Evolutionary conservation across 2,113 vertebrate species (phyloP), one percentile per base, ranked within the genome.

Genomic region (Stercorarius parasiticus): DNA sequence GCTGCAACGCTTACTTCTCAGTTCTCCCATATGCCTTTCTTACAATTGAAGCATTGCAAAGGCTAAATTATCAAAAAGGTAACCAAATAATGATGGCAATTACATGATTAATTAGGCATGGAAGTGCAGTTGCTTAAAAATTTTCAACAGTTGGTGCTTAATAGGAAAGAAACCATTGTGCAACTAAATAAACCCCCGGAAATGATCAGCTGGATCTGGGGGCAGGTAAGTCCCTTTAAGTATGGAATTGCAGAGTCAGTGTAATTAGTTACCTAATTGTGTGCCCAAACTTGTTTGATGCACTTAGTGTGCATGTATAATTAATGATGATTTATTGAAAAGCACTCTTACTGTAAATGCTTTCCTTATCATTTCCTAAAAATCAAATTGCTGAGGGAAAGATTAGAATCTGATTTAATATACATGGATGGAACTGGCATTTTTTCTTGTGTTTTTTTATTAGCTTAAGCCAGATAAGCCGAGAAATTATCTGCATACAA

Each of bases 311-410:
- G 69, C 69, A 85, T 65, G n/a, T 82, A 84, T 96, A 96, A 97
- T 97, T 97, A 97, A 96, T 93, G 93, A 87, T 92, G 96, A 94
- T 95, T 93, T 98, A 95, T 95, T 96, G 97, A 94, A 90, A 95
- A 91, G 81, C 50, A 6, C 27, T 94, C 53, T 56, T 59, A 76
- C 20, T 95, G 74, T 55, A 86, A 92, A 71, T 58, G 59, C 72
- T 91, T 97, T 93, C 66, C 67, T 93, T 94, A 95, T 89, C 36
- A 13, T 76, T 93, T 95, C 90, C 80, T 93, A 88, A 95, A 92
- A 88, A 64, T 94, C 74, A 93, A 81, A 93, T 64, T 90, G 64
- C 88, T 95, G 80, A 76, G 71, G 91, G 77, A 84, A 86, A 93
- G 80, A 81, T 81, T 91, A 50, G 76, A 81, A 71, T 82, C 82